A percentile compares a stretch with the other conserved stretches of the same genome.
Evolutionary conservation across 2,113 vertebrate species (phyloP).

Genomic region (Heloderma charlesbogerti): DNA sequence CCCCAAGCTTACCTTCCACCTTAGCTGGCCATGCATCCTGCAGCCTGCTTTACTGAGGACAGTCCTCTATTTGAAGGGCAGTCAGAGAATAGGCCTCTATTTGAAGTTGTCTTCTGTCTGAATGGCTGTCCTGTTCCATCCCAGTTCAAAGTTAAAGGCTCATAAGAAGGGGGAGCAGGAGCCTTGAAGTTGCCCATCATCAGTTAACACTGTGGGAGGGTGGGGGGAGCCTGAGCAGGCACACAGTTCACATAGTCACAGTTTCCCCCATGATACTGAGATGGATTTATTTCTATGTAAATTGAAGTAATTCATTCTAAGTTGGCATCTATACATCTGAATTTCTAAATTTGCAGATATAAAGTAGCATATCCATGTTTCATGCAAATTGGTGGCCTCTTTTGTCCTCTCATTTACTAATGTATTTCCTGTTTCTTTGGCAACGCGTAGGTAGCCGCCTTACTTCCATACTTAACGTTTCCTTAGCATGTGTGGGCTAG

Average conservation of each 20-base stretch:
- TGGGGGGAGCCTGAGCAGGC: background rate
- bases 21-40: background rate
- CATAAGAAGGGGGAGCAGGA: background rate
- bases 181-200: background rate
- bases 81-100: background rate
- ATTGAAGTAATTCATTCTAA: background rate
- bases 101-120: background rate
- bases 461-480: background rate
- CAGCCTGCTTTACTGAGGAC: background rate
- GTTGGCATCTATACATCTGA: background rate
- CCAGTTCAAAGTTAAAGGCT: background rate
- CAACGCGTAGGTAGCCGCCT: background rate
- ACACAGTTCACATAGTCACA: background rate
- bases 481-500: background rate
- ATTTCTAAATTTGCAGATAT: background rate
- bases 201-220: background rate
- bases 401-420: background rate
- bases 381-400: background rate
- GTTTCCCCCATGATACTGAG: background rate
- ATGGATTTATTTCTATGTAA: background rate
- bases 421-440: background rate
- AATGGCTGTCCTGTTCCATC: background rate
- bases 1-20: background rate
- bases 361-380: background rate
- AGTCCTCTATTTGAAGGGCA: background rate